Percentiles rank a stretch among this genome's conserved stretches.
Conservation (phyloP, 2,888 invertebrate genomes). For the Troilus luridus region DNA sequence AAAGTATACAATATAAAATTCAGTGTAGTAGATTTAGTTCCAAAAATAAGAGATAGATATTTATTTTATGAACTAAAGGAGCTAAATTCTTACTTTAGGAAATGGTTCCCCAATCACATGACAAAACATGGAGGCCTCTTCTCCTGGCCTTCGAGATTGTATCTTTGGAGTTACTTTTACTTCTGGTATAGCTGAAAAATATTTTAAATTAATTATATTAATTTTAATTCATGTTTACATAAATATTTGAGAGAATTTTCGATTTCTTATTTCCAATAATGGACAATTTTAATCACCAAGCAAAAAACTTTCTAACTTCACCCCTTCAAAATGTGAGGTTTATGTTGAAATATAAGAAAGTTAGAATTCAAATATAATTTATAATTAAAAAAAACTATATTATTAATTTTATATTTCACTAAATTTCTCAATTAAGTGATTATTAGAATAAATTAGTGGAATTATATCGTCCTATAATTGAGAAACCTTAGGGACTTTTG, state of each 20-base stretch:
- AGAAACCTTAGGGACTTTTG: not conserved
- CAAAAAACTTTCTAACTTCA: no score
- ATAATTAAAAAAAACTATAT: not conserved
- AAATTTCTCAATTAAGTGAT: not conserved
- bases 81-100: conserved; percentile 71
- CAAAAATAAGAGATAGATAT: not conserved
- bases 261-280: no score
- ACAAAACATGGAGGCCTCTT: conserved; percentile 79
- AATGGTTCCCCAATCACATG: conserved; percentile 82
- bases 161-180: conserved; percentile 81
- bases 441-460: not conserved
- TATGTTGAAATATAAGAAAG: no score
- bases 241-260: no score
- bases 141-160: conserved; percentile 78
- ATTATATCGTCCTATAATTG: not conserved
- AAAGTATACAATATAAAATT: no score
- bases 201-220: not conserved
- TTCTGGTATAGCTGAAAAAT: conserved; percentile 76
- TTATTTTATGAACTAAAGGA: not conserved
- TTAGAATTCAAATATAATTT: no score
- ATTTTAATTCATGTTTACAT: not conserved
- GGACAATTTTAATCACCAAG: no score
- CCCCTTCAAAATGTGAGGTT: no score
- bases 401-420: not conserved
- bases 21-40: no score